Evolutionary conservation across 2,797 vertebrate genomes (phyloP), one percentile per base, ranked within the genome.

Genomic region (Gymnocypris eckloni): DNA sequence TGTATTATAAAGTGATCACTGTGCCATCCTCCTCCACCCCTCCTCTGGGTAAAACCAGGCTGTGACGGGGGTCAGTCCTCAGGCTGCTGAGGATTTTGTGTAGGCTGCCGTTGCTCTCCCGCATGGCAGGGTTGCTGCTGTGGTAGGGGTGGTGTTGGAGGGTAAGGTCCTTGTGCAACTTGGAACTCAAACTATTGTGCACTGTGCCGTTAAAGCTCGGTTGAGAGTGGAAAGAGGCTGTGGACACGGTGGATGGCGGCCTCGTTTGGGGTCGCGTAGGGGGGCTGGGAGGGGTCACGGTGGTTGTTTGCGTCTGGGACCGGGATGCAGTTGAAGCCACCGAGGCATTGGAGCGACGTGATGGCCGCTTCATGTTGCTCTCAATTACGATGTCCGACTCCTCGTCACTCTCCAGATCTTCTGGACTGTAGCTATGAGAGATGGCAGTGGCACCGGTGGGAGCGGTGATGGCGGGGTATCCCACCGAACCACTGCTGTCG

Each of bases 21-120:
- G 98, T 99, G 90, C 98, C 98, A 0, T 99, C 98, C 91, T 99
- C 98, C 93, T 99, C 98, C 2, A 99, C 96, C 4, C 97, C 98
- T 70, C 98, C 98, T n/a, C 95, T 95, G 56, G 98, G 98, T 89
- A 99, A 95, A 39, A 96, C 96, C 75, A 99, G 95, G 91, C 98
- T 98, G 93, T 99, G 96, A 43, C 98, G 95, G 59, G 97, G 97
- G 93, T 98, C 98, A 61, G 97, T 95, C 93, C 97, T 97, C 94
- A 99, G 94, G 82, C 97, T 97, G 93, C 95, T 98, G 91, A 99
- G 95, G 88, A 99, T 96, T 96, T 97, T 97, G 94, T 98, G 97
- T 88, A 98, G 95, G 91, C 95, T 97, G 92, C 97, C 96, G 0
- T 97, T 97, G 96, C 96, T 97, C 90, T 97, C 96, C 85, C 96